phyloP scores from a whole-genome alignment of 2,113 vertebrate species.

The Daphoenositta chrysoptera region DNA sequence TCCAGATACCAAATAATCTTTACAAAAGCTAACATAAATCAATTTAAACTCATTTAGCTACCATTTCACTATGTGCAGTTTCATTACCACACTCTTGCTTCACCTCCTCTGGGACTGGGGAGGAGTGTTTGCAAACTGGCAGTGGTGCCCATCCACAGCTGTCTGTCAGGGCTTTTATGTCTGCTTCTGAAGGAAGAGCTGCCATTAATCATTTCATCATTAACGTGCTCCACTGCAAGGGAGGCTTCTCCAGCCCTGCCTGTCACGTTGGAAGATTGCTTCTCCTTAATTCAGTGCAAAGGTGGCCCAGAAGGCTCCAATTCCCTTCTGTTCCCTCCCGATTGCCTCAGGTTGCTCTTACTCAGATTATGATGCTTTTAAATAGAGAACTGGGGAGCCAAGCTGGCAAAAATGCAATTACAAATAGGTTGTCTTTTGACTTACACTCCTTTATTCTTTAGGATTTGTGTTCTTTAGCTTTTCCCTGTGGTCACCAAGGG shows the following conservation, averaged over 20 bases:
- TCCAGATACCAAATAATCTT: slow-evolving; percentile 75
- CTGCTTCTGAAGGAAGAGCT: slow-evolving; percentile 60
- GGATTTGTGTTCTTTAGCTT: background rate
- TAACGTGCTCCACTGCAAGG: slow-evolving; percentile 13
- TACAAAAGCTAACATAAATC: slow-evolving; percentile 80
- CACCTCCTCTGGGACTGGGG: slow-evolving; percentile 64
- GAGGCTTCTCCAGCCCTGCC: slow-evolving; percentile 4
- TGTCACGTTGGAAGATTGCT: background rate
- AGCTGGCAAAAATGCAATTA: background rate
- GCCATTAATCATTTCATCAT: slow-evolving; percentile 70
- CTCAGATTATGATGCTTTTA: background rate
- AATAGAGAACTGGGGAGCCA: background rate
- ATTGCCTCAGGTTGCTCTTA: slow-evolving; percentile 3
- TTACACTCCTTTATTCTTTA: background rate
- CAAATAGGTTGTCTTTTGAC: background rate
- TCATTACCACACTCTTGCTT: slow-evolving; percentile 79
- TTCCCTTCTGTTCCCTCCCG: slow-evolving; percentile 16
- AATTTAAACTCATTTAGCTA: slow-evolving; percentile 81
- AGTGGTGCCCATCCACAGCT: slow-evolving; percentile 70
- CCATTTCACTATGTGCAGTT: slow-evolving; percentile 76
- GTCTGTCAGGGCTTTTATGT: slow-evolving; percentile 59
- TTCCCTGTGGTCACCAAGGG: background rate
- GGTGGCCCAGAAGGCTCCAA: slow-evolving; percentile 22
- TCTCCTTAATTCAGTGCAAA: slow-evolving; percentile 32
- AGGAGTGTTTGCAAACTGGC: slow-evolving; percentile 67